A percentile compares a stretch with the other conserved stretches of the same genome.
Evolutionary conservation across 2,797 vertebrate species (phyloP).

Genomic region (Takifugu ocellatus): DNA sequence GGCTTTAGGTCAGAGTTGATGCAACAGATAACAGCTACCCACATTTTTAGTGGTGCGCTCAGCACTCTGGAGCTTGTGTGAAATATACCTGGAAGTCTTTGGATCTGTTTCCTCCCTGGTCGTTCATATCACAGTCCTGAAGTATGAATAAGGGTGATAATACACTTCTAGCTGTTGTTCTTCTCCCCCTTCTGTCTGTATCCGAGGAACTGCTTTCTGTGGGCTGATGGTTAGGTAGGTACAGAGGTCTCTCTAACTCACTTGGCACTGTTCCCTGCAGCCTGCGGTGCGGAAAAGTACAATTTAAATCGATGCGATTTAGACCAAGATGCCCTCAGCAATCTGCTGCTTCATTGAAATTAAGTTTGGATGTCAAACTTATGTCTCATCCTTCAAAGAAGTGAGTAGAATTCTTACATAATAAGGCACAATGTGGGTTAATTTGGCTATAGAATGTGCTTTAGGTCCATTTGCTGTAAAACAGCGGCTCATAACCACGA

Average conservation of each 20-base stretch:
- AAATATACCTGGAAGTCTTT: slow-evolving; percentile 3
- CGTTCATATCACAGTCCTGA: slow-evolving; percentile 12
- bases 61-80: too few species aligned
- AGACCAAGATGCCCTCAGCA: slow-evolving; percentile 39
- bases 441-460: slow-evolving; percentile 6
- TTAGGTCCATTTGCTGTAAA: slow-evolving; percentile 18
- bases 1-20: slow-evolving; percentile 19
- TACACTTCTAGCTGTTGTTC: slow-evolving; percentile 19
- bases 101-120: neutral
- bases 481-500: slow-evolving; percentile 23
- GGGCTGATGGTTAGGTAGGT: slow-evolving; percentile 18
- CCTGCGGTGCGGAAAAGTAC: slow-evolving; percentile 45
- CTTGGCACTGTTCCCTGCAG: slow-evolving; percentile 48
- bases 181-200: slow-evolving; percentile 33
- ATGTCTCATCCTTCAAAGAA: slow-evolving; percentile 8
- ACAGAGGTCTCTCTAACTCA: slow-evolving; percentile 15
- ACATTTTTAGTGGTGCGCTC: neutral
- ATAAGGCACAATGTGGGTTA: neutral
- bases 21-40: neutral
- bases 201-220: slow-evolving; percentile 40
- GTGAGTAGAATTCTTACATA: neutral
- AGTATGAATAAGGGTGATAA: slow-evolving; percentile 31
- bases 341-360: slow-evolving; percentile 20
- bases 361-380: neutral
- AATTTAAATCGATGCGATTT: slow-evolving; percentile 62